A percentile compares a stretch with the other conserved stretches of the same genome.
These are phyloP conservation scores for Cyanistes caeruleus DNA, from an alignment of 2,113 vertebrate genomes.

Conservation along the genomic window DNA sequence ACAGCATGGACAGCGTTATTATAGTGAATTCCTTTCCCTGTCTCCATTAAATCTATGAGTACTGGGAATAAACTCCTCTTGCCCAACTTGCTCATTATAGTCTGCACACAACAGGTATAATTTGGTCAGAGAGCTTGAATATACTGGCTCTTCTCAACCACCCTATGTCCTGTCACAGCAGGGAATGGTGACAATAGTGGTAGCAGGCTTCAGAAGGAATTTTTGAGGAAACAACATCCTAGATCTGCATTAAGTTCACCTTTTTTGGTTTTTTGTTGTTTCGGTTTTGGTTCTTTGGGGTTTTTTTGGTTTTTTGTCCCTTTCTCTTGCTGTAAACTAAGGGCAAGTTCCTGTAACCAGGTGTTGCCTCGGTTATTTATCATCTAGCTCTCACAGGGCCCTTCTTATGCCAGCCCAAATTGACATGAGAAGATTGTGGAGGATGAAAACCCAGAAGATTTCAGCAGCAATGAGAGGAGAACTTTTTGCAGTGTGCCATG, in stretches of 20 bases:
- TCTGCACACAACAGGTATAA: not conserved
- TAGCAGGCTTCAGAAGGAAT: not conserved
- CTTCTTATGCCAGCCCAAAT: not conserved
- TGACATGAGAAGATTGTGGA: not conserved
- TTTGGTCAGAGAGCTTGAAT: not conserved
- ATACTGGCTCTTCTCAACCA: not conserved
- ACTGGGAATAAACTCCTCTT: not conserved
- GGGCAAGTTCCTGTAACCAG: not conserved
- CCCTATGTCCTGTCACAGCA: not conserved
- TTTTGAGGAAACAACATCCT: not conserved
- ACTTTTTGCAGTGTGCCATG: not conserved
- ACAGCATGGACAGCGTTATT: not conserved
- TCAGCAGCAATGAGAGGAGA: not conserved
- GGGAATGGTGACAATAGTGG: not conserved
- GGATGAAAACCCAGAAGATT: not conserved
- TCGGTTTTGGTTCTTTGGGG: too few species aligned
- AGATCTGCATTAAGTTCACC: not conserved
- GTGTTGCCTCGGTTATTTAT: not conserved
- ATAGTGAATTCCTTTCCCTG: not conserved
- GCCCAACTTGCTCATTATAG: accelerated
- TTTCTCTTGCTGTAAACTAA: not conserved
- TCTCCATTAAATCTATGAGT: accelerated
- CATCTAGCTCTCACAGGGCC: not conserved
- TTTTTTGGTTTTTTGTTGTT: not conserved
- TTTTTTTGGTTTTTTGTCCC: not conserved